These are phyloP conservation scores for Bothrops alternatus DNA, from an alignment of 2,797 vertebrate genomes.

Conservation along the genomic window DNA sequence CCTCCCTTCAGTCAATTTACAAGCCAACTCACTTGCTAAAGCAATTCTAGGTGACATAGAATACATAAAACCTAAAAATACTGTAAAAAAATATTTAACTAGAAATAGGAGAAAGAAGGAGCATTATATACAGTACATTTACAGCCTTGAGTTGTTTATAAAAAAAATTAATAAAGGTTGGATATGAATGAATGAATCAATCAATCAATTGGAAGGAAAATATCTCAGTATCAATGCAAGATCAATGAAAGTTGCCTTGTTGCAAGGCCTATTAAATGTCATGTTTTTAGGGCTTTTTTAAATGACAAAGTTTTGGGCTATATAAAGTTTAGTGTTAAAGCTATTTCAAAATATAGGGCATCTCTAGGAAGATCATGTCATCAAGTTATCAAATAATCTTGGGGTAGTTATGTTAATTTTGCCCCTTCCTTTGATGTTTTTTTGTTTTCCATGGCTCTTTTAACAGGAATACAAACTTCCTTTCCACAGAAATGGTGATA, in stretches of 20 bases:
- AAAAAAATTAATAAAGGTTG: not conserved
- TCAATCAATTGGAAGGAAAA: not conserved
- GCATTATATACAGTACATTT: not conserved
- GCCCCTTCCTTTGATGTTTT: not conserved
- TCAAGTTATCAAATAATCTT: not conserved
- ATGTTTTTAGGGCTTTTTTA: not conserved
- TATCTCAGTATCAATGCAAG: not conserved
- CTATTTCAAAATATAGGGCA: not conserved
- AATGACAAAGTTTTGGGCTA: not conserved
- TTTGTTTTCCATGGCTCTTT: not conserved
- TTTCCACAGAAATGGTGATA: not conserved
- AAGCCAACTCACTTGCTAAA: not conserved
- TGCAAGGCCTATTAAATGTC: not conserved
- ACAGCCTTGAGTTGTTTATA: not conserved
- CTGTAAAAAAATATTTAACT: not conserved
- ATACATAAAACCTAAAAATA: not conserved
- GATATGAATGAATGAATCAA: not conserved
- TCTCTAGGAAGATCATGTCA: not conserved
- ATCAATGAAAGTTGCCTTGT: not conserved
- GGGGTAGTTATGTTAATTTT: not conserved
- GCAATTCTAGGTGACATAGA: not conserved
- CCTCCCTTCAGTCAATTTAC: not conserved
- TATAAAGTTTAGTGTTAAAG: not conserved
- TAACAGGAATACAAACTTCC: not conserved
- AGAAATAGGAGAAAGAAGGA: not conserved